Conservation (phyloP, 2,797 vertebrate species). For the Carcharodon carcharias region DNA sequence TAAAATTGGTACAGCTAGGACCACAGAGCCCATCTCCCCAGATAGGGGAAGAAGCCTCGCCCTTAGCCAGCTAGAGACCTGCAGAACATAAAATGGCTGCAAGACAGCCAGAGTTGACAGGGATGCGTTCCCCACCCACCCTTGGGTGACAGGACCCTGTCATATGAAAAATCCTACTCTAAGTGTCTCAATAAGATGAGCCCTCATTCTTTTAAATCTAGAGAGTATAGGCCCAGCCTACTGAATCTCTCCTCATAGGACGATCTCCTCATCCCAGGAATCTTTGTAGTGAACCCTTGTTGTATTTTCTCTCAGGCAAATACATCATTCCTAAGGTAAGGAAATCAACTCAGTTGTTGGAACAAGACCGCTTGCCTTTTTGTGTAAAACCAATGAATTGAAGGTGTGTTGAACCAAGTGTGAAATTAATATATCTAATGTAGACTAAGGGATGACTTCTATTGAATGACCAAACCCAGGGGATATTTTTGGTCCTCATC, state of each 20-base stretch:
- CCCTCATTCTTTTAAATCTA: not conserved
- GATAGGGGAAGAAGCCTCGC: too few relatives aligned
- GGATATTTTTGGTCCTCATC: not conserved
- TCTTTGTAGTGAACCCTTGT: not conserved
- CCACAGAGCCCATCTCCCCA: too few relatives aligned
- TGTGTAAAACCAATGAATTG: not conserved
- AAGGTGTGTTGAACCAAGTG: not conserved
- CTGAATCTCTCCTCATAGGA: not conserved
- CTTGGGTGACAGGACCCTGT: too few relatives aligned
- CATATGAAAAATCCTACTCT: too few relatives aligned
- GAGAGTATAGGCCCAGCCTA: not conserved
- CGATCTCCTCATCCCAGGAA: not conserved
- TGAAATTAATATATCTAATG: not conserved
- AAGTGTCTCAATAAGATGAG: not conserved
- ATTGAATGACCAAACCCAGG: not conserved
- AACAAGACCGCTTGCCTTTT: not conserved
- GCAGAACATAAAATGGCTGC: too few relatives aligned
- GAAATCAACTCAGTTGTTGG: not conserved
- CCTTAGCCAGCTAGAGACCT: too few relatives aligned
- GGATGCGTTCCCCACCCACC: too few relatives aligned
- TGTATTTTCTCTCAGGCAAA: not conserved
- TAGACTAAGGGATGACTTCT: not conserved
- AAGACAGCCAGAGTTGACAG: too few relatives aligned
- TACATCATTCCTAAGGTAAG: not conserved
- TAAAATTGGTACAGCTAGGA: too few relatives aligned